Evolutionary conservation across 2,888 invertebrate species (phyloP).

Genomic region (Platynereis dumerilii): DNA sequence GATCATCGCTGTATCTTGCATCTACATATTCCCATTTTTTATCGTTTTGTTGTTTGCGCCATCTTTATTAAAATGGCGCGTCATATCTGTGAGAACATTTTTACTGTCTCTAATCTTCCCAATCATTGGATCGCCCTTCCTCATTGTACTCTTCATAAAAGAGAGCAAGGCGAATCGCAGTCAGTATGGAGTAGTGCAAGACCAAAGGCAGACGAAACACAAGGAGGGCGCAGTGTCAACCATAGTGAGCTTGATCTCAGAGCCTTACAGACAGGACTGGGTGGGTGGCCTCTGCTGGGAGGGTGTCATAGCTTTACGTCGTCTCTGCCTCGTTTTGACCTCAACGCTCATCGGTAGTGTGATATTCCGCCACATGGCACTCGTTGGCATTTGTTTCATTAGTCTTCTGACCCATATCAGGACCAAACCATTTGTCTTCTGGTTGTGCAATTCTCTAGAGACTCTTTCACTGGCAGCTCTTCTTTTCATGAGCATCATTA

Average conservation of each 20-base stretch:
- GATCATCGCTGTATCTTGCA: constrained; percentile 15
- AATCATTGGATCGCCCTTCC: constrained; percentile 8
- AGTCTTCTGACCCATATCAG: constrained; percentile 17
- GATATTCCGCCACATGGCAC: constrained; percentile 1
- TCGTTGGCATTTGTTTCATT: constrained; percentile 12
- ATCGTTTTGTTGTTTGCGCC: constrained; percentile 27
- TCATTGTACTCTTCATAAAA: neutral
- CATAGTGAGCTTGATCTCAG: constrained; percentile 23
- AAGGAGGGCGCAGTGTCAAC: constrained; percentile 10
- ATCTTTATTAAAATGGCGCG: constrained; percentile 16
- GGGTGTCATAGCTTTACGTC: constrained; percentile 29
- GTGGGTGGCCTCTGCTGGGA: constrained; percentile 32
- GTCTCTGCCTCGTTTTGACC: constrained; percentile 21
- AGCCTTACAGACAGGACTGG: constrained; percentile 22
- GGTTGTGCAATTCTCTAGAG: constrained; percentile 23
- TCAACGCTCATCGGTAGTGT: constrained; percentile 16
- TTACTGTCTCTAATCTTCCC: constrained; percentile 19
- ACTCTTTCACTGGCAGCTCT: constrained; percentile 3
- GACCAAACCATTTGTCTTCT: constrained; percentile 23
- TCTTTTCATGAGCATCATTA: constrained; percentile 15
- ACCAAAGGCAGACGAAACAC: neutral
- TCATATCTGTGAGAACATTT: constrained; percentile 14
- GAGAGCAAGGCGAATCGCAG: neutral
- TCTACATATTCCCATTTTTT: constrained; percentile 33
- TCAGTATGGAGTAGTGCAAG: neutral